Evolutionary conservation across 2,888 invertebrate genomes (phyloP), one percentile per base, ranked within the genome.

Genomic region (Andricus curvator): DNA sequence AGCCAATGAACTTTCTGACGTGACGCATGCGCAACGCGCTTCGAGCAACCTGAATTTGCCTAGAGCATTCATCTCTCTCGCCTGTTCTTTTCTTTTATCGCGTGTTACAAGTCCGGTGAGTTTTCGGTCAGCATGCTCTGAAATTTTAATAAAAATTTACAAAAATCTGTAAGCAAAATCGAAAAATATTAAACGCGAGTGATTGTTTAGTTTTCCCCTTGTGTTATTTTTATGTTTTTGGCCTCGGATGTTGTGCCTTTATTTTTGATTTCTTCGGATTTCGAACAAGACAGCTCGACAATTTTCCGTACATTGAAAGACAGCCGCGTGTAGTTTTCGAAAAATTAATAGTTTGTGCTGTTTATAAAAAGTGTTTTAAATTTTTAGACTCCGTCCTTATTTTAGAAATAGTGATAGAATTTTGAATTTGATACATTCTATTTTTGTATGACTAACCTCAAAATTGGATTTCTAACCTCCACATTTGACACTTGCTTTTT

Each of bases 401-500:
- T 20, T 29, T 56, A 13, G 15, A 29, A 56, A n/a, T 74, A 20
- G 20, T 48, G 22, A 29, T 48, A 22, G 4, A 5, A 8, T n/a
- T 2, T n/a, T n/a, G 1, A 48, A 74, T 74, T 56, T 20, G 1
- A 13, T 20, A 56, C 20, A n/a, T 22, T 48, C 25, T 15, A 8
- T 70, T 48, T 56, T 56, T 56, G 56, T 56, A 9, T 9, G 56
- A 56, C 9, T 98, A 88, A 97, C 97, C 77, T 98, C 97, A 82
- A 98, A 98, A 17, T 44, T 4, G 17, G 2, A 48, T 48, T 48
- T 17, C 9, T 98, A 88, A 97, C 97, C 77, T 98, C 97, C 82
- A 98, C 98, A 93, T 97, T 44, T 70, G 51, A 70, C 70, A 70
- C 51, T 29, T 51, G 51, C 29, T 20, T 29, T 68, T 44, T 51